Evolutionary conservation across 2,113 vertebrate species (phyloP), one percentile per base, ranked within the genome.

Genomic region (Caloenas nicobarica): DNA sequence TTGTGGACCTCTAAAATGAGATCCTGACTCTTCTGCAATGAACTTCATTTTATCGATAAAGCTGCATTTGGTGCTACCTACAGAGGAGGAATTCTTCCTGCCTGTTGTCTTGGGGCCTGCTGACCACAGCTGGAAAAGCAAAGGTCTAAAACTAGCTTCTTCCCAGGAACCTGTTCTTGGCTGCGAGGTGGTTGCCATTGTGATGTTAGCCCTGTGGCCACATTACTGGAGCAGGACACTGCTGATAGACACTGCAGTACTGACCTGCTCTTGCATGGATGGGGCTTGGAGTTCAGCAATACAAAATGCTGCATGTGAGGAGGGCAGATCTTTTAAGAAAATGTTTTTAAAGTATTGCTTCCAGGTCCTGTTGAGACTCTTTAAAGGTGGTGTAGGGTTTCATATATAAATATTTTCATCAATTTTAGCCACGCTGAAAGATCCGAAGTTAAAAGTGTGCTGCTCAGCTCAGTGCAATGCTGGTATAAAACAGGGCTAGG

Each of bases 171-270:
- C 8, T 11, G 1, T 46, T 18, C 44, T 12, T 42, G 57, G 16
- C 29, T n/a, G 42, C 5, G 68, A 53, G 53, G 44, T n/a, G 31
- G 50, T 24, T 17, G 4, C 16, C 10, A 2, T 5, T 0, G 0
- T 28, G 36, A 13, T 3, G 2, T 23, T 17, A 36, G 36, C 42
- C 13, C 46, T 5, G 2, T 13, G 33, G 5, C 42, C n/a, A 16
- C 13, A 0, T 48, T 69, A 1, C 25, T 11, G 34, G 23, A 60
- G 61, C 56, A 23, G 81, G 56, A 29, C 0, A 6, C 40, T 18
- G 0, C 1, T 2, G 34, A 44, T 18, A 44, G 44, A 24, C 9
- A 2, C 44, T 40, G n/a, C n/a, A n/a, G n/a, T n/a, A n/a, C n/a
- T n/a, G n/a, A n/a, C n/a, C n/a, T n/a, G n/a, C n/a, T n/a, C n/a